These are phyloP conservation scores for Meles meles DNA, from an alignment of 2,113 vertebrate genomes.

Conservation along the genomic window DNA sequence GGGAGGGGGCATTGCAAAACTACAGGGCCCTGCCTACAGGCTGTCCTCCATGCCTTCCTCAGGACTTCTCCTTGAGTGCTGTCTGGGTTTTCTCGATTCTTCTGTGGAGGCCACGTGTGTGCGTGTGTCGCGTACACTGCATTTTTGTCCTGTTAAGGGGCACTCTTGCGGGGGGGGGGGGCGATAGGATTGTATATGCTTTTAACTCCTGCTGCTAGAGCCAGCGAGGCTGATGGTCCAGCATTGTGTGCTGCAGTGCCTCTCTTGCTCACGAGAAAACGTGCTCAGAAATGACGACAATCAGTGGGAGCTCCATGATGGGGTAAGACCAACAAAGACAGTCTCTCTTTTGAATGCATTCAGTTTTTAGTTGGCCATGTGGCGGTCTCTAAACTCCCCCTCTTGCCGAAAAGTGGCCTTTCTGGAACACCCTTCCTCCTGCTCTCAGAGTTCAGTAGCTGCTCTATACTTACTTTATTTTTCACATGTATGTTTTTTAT, in stretches of 20 bases:
- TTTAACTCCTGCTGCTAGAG: neutral
- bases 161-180: neutral
- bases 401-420: neutral
- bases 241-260: fast-evolving
- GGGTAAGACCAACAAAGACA: neutral
- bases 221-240: neutral
- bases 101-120: too few relatives aligned
- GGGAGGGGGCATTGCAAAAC: neutral
- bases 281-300: neutral
- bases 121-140: fast-evolving
- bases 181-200: too few relatives aligned
- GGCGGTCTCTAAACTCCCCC: neutral
- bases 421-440: too few relatives aligned
- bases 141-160: neutral
- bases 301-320: too few relatives aligned
- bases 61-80: too few relatives aligned
- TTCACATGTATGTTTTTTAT: neutral
- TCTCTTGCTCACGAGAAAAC: neutral
- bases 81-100: neutral
- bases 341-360: neutral
- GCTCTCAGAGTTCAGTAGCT: neutral
- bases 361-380: neutral
- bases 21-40: fast-evolving
- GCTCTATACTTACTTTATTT: neutral
- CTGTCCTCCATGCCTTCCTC: fast-evolving